Evolutionary conservation across 2,888 invertebrate species (phyloP).

Genomic region (Chymomyza fuscimana): DNA sequence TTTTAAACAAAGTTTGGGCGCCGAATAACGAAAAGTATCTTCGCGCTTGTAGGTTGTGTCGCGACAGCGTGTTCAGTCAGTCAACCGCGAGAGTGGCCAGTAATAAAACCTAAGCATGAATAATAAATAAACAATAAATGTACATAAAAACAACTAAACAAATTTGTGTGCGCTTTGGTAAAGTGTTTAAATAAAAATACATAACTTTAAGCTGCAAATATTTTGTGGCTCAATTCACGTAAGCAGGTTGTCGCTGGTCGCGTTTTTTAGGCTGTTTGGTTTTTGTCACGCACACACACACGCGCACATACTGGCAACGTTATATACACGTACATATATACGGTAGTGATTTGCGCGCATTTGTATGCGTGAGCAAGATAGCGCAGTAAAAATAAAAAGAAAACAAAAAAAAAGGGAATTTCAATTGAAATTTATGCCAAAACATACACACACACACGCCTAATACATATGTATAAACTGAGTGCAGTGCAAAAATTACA

Average conservation of each 20-base stretch:
- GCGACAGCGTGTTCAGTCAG: neutral
- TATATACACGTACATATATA: constrained; percentile 13
- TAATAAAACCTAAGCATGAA: neutral
- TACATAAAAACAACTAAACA: neutral
- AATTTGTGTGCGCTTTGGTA: neutral
- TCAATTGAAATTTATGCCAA: constrained; percentile 6
- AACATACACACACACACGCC: neutral
- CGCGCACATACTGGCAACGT: neutral
- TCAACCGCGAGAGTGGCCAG: neutral
- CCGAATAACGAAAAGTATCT: neutral
- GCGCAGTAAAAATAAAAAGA: neutral
- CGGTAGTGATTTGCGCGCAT: constrained; percentile 1
- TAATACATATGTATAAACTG: constrained; percentile 1
- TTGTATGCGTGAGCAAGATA: constrained; percentile 9
- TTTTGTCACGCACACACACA: neutral
- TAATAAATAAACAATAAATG: neutral
- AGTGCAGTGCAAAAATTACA: constrained; percentile 10
- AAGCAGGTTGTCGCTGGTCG: neutral
- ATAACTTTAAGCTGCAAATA: neutral
- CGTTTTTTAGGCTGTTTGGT: neutral
- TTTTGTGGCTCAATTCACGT: neutral
- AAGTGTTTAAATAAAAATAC: neutral
- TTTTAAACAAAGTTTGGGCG: neutral
- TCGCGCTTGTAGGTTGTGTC: neutral
- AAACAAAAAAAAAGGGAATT: constrained; percentile 20